phyloP scores from a whole-genome alignment of 2,797 vertebrate species.

The Microctenopoma steveboyesi region DNA sequence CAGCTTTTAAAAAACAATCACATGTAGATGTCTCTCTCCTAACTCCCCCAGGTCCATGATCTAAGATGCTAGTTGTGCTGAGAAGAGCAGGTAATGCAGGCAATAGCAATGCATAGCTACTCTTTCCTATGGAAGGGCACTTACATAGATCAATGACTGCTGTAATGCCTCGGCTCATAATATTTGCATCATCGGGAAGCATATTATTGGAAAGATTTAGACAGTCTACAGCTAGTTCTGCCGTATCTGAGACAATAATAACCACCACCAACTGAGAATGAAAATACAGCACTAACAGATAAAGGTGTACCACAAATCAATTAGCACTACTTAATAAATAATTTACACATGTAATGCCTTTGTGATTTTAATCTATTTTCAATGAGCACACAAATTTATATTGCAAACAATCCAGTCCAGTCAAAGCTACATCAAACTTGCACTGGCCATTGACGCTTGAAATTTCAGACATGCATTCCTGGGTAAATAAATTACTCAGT shows the following conservation, averaged over 20 bases:
- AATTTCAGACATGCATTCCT: not conserved
- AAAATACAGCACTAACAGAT: constrained; percentile 7
- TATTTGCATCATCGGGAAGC: constrained; percentile 58
- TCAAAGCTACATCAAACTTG: not conserved
- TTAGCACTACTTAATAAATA: not conserved
- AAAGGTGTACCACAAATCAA: not conserved
- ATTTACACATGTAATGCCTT: not conserved
- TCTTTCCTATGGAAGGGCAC: constrained; percentile 79
- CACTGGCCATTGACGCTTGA: not conserved
- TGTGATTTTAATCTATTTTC: not conserved
- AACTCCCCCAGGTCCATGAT: constrained; percentile 36
- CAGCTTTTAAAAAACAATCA: constrained; percentile 33
- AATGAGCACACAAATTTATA: not conserved
- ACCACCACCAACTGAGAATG: not conserved
- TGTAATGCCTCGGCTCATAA: constrained; percentile 66
- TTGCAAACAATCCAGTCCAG: not conserved
- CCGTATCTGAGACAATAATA: constrained; percentile 7
- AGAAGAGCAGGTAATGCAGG: constrained; percentile 72
- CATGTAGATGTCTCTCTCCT: constrained; percentile 31
- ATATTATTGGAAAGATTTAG: constrained; percentile 47
- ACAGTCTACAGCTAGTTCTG: constrained; percentile 29
- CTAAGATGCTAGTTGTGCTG: constrained; percentile 52
- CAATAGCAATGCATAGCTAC: constrained; percentile 54
- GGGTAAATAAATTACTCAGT: constrained; percentile 7
- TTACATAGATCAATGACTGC: constrained; percentile 81